Base-by-base conservation (phyloP, 2,113 vertebrate genomes). In the Saguinus imperator region DNA sequence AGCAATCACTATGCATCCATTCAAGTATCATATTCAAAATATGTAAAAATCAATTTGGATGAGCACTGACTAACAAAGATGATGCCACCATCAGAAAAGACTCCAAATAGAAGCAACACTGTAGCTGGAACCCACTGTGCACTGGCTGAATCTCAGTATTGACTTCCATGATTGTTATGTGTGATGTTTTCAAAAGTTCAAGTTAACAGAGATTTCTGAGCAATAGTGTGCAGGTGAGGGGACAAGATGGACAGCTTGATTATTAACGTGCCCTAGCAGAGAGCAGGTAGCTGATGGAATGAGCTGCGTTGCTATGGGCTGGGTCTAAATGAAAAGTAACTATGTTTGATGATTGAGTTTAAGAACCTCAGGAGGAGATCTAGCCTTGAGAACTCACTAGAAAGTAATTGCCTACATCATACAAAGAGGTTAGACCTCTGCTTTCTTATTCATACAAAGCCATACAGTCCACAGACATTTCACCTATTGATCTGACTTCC, bases 11-110 rank as follows among this genome's bases (percentile, higher is more conserved):
- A 14, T 55, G 48, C 14, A 90, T 72, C 57, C 50, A 43, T 43
- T 96, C 64, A 94, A 92, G 25, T 27, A 55, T 76, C 75, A 87
- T 40, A 75, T 58, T 93, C 61, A 29, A 94, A 87, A 81, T 57
- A 89, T 21, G 16, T 50, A 81, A 21, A 40, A 68, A 73, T 35
- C 3, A 23, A 25, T 61, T 92, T 55, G 29, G 18, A n/a, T 77
- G 68, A 80, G 45, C n/a, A 87, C 37, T 76, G 25, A 50, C 25
- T 43, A 55, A 27, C 35, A 48, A 64, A 64, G 8, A 35, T 29
- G 20, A 13, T 57, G 13, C 40, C 57, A 86, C 18, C 32, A 70
- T 52, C 52, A n/a, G 52, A 94, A 89, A 92, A 16, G 7, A 50
- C 6, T 52, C 35, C 13, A 27, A 6, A 76, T 10, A 68, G 8